Evolutionary conservation across 2,113 vertebrate species (phyloP).

Genomic region (Sarotherodon lohbergeri): DNA sequence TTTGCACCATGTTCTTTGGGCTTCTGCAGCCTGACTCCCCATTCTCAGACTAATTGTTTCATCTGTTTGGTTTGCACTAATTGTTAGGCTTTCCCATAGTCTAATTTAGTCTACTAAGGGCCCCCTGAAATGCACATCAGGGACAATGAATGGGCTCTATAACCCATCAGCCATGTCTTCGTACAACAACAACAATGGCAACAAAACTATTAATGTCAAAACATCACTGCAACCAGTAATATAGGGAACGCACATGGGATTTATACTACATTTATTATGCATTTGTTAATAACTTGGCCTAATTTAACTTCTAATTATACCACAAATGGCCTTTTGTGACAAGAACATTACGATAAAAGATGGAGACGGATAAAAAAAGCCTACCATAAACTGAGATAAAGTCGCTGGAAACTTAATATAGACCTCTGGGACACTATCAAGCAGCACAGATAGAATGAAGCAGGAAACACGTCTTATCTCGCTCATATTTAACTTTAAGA

Average conservation of each 20-base stretch:
- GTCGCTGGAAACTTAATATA: background rate
- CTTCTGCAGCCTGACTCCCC: slow-evolving; percentile 1
- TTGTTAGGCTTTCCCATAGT: slow-evolving; percentile 46
- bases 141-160: background rate
- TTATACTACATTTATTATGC: background rate
- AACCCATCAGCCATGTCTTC: background rate
- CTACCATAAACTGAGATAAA: background rate
- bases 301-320: background rate
- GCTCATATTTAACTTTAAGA: background rate
- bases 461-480: background rate
- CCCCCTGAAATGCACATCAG: background rate
- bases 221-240: background rate
- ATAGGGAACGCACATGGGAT: background rate
- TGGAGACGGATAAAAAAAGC: background rate
- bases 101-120: background rate
- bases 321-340: background rate
- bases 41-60: slow-evolving; percentile 37
- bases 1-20: slow-evolving; percentile 36
- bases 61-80: slow-evolving; percentile 45
- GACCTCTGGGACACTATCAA: background rate
- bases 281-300: background rate
- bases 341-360: background rate
- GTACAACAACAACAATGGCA: background rate
- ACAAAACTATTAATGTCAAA: background rate
- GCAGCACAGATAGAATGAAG: background rate